Evolutionary conservation across 1,140 invertebrate species (phyloP), one percentile per base, ranked within the genome.

Genomic region (Zaprionus ornatus): DNA sequence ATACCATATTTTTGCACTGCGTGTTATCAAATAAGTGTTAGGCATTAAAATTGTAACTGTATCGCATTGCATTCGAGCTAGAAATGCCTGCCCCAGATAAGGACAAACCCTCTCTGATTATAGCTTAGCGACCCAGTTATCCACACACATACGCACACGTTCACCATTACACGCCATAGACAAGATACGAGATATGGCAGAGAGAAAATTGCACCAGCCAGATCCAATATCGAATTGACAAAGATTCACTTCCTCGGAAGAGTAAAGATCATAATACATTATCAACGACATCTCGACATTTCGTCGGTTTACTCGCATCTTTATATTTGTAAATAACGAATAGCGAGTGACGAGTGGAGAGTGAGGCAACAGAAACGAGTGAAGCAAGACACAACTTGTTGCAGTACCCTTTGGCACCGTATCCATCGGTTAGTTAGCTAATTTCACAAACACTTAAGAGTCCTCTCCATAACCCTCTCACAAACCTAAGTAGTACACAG

Each of bases 21-120:
- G 86, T 88, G 85, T 88, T 88, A 87, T 72, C 77, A 60, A 65
- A 68, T 88, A 88, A 88, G 84, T 88, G 81, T 90, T 88, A 88
- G 84, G 74, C 68, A 67, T 81, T 73, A 79, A 90, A 72, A 81
- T 70, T 64, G 74, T 64, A 84, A 82, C 17, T 77, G 79, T 74
- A 88, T 70, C 62, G 64, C 79, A 77, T 60, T 64, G 67, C 45
- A 64, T 62, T 67, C 35, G 35, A 50, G 17, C 59, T 66, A 75
- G 19, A 57, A 48, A 21, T 60, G 62, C 17, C 40, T 60, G 45
- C 17, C 25, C 10, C 62, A 42, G 59, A 27, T 23, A 40, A 29
- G 45, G 29, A 15, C n/a, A 57, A 19, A 21, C 37, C 21, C 35
- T 17, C 40, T 64, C 40, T 59, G 54, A 59, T 52, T 45, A 56